phyloP scores from a whole-genome alignment of 37 sponge, comb jelly and placozoan species.

The Cliona cf. orientalis region DNA sequence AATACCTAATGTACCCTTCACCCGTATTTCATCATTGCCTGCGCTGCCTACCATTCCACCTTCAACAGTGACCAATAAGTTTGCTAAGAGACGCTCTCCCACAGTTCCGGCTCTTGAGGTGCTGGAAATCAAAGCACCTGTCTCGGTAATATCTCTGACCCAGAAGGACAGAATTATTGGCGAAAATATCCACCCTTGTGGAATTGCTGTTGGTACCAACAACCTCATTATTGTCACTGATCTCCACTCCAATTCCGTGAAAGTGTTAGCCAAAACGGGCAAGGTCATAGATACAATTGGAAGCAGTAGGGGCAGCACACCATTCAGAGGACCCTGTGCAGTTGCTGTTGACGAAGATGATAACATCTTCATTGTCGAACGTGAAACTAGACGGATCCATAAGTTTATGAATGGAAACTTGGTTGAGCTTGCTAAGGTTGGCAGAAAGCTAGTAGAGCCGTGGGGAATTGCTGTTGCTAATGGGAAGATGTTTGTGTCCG shows the following conservation, averaged over 20 bases:
- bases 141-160: neutral
- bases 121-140: neutral
- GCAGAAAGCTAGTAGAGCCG: conserved; percentile 1
- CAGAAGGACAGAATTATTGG: neutral
- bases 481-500: conserved; percentile 16
- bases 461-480: conserved; percentile 17
- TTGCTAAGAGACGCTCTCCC: too few species aligned
- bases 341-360: neutral
- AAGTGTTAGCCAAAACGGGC: conserved; percentile 10
- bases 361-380: conserved; percentile 5
- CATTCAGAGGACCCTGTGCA: conserved; percentile 1
- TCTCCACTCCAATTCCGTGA: conserved; percentile 7
- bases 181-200: conserved; percentile 24
- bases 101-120: neutral
- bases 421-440: neutral
- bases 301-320: neutral
- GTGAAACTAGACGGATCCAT: neutral
- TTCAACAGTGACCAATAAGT: too few species aligned
- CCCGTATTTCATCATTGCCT: too few species aligned
- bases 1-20: too few species aligned
- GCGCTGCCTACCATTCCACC: too few species aligned
- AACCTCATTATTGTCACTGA: conserved; percentile 7
- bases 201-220: conserved; percentile 2
- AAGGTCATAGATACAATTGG: conserved; percentile 15
- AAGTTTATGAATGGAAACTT: conserved; percentile 10